Evolutionary conservation across 2,888 invertebrate genomes (phyloP).

Genomic region (Myopa testacea): DNA sequence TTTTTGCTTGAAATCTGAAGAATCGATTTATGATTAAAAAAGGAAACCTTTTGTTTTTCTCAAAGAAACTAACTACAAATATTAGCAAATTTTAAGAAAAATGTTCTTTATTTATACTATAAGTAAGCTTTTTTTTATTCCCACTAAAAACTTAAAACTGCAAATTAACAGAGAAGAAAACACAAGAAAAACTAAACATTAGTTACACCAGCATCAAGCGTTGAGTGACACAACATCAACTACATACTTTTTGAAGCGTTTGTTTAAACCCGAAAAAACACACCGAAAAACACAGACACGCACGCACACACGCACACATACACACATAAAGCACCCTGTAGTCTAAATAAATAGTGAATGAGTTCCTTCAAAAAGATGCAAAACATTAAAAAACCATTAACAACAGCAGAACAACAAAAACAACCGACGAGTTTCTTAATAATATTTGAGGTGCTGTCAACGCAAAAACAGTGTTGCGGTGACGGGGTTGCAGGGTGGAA

Average conservation of each 20-base stretch:
- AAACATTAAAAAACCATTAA: conserved; percentile 37
- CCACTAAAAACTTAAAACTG: too few relatives aligned
- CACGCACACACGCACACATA: conserved; percentile 43
- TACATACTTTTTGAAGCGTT: neutral
- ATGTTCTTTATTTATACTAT: too few relatives aligned
- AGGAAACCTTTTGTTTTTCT: too few relatives aligned
- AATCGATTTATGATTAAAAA: too few relatives aligned
- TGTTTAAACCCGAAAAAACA: neutral
- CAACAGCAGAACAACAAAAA: conserved; percentile 23
- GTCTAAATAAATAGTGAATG: neutral
- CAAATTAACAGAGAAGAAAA: too few relatives aligned
- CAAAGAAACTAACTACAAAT: too few relatives aligned
- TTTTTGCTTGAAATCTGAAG: too few relatives aligned
- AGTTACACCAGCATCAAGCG: too few relatives aligned
- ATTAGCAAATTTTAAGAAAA: too few relatives aligned
- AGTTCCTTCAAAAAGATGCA: neutral
- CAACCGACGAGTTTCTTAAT: conserved; percentile 10
- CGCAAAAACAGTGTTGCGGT: neutral
- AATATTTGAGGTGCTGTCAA: conserved; percentile 29
- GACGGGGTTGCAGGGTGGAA: neutral
- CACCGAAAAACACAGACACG: conserved; percentile 30
- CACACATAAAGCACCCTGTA: neutral
- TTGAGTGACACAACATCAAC: too few relatives aligned
- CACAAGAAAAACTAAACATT: too few relatives aligned
- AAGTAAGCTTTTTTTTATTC: too few relatives aligned